These are phyloP conservation scores for Stenopsyche tienmushanensis DNA, from an alignment of 1,140 invertebrate species.

Conservation along the genomic window DNA sequence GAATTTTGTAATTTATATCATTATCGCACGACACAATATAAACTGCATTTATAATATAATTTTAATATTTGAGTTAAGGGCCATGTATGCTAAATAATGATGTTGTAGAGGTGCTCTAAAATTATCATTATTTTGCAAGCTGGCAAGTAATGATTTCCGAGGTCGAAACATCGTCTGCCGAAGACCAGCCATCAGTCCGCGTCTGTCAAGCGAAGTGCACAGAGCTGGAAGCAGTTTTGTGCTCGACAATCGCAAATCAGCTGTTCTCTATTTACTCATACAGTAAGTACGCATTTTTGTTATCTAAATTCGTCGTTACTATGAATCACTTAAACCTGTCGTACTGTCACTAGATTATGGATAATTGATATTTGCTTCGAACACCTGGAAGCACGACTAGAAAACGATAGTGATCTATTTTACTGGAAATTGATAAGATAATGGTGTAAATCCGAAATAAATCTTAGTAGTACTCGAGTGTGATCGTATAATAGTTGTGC, in stretches of 20 bases:
- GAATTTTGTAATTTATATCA: background rate
- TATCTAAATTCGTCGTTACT: background rate
- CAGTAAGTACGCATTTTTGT: background rate
- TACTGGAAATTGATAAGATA: too few species aligned
- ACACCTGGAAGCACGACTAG: too few species aligned
- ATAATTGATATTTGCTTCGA: too few species aligned
- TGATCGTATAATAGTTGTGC: too few species aligned
- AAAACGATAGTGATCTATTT: too few species aligned
- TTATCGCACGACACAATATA: background rate
- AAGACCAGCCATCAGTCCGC: background rate
- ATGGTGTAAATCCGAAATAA: too few species aligned
- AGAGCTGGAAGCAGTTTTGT: background rate
- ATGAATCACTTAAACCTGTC: background rate
- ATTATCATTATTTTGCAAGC: background rate
- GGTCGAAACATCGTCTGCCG: background rate
- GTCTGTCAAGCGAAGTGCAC: background rate
- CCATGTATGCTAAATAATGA: background rate
- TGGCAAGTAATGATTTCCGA: background rate
- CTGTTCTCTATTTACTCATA: background rate
- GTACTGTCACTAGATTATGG: background rate
- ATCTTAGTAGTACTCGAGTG: too few species aligned
- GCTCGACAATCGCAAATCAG: background rate
- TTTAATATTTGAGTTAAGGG: background rate
- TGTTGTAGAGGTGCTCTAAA: background rate
- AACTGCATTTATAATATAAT: background rate